phyloP scores from a whole-genome alignment of 2,797 vertebrate genomes.

The Mus caroli region DNA sequence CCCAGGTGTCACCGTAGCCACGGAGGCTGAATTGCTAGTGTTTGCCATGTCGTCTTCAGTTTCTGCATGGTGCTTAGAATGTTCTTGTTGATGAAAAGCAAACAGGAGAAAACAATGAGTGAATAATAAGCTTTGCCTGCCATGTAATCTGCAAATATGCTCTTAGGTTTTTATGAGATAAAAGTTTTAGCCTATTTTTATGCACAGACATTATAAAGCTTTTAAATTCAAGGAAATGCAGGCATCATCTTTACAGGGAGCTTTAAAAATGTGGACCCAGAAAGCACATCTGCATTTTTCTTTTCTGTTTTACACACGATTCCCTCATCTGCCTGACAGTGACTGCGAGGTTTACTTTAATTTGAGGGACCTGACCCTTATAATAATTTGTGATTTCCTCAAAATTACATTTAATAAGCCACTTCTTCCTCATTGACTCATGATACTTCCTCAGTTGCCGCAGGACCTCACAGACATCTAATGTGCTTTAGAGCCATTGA shows the following conservation, averaged over 20 bases:
- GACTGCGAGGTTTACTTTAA: neutral
- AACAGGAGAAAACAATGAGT: neutral
- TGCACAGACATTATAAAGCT: neutral
- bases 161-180: neutral
- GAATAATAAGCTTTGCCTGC: neutral
- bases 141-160: neutral
- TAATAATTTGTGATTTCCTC: constrained; percentile 27
- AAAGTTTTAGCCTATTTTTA: constrained; percentile 13
- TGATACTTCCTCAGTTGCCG: neutral
- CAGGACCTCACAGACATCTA: neutral
- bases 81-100: neutral
- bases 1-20: neutral
- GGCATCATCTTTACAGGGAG: neutral
- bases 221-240: neutral
- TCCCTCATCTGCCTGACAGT: neutral
- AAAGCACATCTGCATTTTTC: neutral
- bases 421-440: neutral
- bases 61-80: neutral
- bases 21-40: neutral
- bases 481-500: neutral
- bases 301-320: neutral
- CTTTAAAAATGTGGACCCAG: neutral
- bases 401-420: neutral
- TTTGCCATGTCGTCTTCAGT: neutral
- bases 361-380: neutral